phyloP scores from a whole-genome alignment of 2,797 vertebrate genomes.

The Malacoctenus gilli region DNA sequence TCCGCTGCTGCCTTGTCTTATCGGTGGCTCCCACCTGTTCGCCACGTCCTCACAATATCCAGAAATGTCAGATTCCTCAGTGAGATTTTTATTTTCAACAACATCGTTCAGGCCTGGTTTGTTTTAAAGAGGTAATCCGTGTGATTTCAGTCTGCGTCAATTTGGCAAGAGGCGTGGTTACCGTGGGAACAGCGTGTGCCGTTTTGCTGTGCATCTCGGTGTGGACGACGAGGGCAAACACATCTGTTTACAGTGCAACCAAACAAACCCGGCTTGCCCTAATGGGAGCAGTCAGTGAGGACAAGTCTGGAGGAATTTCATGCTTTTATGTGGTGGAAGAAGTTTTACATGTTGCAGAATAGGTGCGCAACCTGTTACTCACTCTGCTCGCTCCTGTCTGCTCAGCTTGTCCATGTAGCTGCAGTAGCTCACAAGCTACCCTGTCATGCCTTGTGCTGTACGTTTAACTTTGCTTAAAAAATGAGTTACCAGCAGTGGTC shows the following conservation, averaged over 20 bases:
- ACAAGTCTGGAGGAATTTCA: too few relatives aligned
- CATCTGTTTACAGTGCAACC: not conserved
- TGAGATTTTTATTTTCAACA: not conserved
- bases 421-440: too few relatives aligned
- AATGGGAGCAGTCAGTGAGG: too few relatives aligned
- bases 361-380: too few relatives aligned
- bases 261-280: not conserved
- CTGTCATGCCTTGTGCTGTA: too few relatives aligned
- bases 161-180: conserved; percentile 7
- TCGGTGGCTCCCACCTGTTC: conserved; percentile 27
- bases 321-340: too few relatives aligned
- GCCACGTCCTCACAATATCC: conserved; percentile 10
- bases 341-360: too few relatives aligned
- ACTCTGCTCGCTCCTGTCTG: too few relatives aligned
- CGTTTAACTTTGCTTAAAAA: too few relatives aligned
- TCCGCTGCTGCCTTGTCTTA: conserved; percentile 7
- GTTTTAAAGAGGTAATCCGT: not conserved
- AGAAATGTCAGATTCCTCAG: conserved; percentile 1
- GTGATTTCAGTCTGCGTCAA: conserved; percentile 5
- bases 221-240: not conserved
- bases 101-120: not conserved
- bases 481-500: too few relatives aligned
- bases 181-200: not conserved
- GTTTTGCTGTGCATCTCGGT: too few relatives aligned
- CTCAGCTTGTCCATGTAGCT: too few relatives aligned